phyloP scores from a whole-genome alignment of 2,888 invertebrate genomes.

The Rhingia campestris region DNA sequence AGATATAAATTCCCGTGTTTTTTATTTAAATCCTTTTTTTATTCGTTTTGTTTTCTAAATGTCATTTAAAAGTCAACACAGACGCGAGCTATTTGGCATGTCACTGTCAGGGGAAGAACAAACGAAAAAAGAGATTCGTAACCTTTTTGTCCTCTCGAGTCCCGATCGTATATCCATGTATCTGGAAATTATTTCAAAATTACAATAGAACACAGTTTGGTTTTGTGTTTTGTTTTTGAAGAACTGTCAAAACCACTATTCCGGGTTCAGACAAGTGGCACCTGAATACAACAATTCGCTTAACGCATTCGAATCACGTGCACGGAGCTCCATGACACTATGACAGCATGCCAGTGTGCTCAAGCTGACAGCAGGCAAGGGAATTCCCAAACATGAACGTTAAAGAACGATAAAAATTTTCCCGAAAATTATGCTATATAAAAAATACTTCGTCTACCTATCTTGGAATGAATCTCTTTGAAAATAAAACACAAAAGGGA shows the following conservation, averaged over 20 bases:
- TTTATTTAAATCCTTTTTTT: background rate
- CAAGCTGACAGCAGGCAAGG: constrained; percentile 18
- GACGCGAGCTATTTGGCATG: constrained; percentile 35
- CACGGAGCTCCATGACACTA: constrained; percentile 20
- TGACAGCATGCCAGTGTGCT: constrained; percentile 39
- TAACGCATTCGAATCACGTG: constrained; percentile 67
- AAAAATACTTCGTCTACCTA: background rate
- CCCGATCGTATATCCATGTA: background rate
- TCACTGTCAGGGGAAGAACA: constrained; percentile 25
- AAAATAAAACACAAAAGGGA: constrained; percentile 14
- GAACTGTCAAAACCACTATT: constrained; percentile 69
- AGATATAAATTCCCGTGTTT: background rate
- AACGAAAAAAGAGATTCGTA: constrained; percentile 35
- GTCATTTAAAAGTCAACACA: constrained; percentile 46
- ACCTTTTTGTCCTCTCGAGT: constrained; percentile 27
- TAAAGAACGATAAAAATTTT: constrained; percentile 19
- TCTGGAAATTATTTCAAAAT: constrained; percentile 28
- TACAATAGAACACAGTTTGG: constrained; percentile 21
- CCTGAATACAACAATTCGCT: constrained; percentile 21
- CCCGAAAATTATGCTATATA: constrained; percentile 16
- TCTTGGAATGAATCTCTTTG: constrained; percentile 37
- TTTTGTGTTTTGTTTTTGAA: constrained; percentile 24
- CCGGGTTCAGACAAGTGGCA: constrained; percentile 62
- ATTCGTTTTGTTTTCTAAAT: constrained; percentile 25
- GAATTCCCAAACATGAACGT: constrained; percentile 24